phyloP scores from a whole-genome alignment of 2,888 invertebrate genomes.

The Branchellion lobata region DNA sequence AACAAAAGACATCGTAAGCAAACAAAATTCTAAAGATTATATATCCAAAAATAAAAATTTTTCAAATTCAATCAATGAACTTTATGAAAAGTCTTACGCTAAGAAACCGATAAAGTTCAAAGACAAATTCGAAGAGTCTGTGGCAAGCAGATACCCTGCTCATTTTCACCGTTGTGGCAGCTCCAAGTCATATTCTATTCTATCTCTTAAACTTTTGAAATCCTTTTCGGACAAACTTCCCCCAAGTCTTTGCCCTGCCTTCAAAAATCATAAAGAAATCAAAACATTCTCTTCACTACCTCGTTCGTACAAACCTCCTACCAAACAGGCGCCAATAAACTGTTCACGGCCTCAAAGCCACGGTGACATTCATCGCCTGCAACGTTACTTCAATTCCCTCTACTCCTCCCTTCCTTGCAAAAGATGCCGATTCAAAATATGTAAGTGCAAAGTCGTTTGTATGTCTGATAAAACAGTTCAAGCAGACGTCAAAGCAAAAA shows the following conservation, averaged over 20 bases:
- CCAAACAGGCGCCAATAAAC: background rate
- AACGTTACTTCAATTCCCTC: background rate
- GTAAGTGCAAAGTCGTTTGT: background rate
- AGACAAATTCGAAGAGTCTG: background rate
- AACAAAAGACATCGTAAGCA: background rate
- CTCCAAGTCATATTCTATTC: background rate
- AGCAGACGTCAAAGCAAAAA: background rate
- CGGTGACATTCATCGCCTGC: background rate
- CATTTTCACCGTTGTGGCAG: background rate
- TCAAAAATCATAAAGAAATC: background rate
- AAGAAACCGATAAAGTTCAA: background rate
- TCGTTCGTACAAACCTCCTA: background rate
- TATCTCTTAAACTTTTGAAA: background rate
- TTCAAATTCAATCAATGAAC: background rate
- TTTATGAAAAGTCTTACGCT: background rate
- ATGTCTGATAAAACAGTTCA: background rate
- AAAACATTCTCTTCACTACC: background rate
- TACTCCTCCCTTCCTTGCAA: background rate
- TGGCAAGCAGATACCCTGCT: background rate
- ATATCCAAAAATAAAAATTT: background rate
- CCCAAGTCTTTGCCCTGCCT: background rate
- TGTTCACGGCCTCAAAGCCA: slow-evolving; percentile 11
- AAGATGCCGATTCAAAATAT: background rate
- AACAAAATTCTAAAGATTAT: background rate
- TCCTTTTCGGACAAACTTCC: slow-evolving; percentile 2